Conservation (phyloP, 2,797 vertebrate genomes). For the Basileuterus tristriatus region DNA sequence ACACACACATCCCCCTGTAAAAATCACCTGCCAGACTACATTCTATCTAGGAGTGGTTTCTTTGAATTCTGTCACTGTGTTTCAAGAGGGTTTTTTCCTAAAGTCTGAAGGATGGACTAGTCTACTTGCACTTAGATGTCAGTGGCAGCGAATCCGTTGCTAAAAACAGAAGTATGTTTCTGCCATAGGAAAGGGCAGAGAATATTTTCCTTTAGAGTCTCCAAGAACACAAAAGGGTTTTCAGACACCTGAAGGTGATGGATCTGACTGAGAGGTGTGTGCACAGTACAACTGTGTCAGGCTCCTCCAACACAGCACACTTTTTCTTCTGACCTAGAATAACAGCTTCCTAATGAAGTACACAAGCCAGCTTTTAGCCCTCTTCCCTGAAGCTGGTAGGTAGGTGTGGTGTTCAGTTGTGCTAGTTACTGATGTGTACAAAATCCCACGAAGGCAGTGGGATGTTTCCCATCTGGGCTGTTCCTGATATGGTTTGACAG, state of each 20-base stretch:
- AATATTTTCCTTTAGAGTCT: neutral
- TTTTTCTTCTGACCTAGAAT: slow-evolving; percentile 28
- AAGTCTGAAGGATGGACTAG: neutral
- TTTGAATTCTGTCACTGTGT: neutral
- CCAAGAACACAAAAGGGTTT: neutral
- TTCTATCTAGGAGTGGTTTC: neutral
- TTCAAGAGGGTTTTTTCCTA: neutral
- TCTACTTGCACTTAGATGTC: neutral
- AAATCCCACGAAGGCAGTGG: neutral
- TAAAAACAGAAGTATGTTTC: neutral
- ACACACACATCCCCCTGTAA: neutral
- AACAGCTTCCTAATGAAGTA: neutral
- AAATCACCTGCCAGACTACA: neutral
- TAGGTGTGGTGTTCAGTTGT: neutral
- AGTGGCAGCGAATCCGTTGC: neutral
- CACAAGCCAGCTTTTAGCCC: neutral
- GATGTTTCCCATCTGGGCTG: neutral
- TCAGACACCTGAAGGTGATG: slow-evolving; percentile 23
- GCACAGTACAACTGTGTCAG: neutral
- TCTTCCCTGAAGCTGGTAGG: neutral
- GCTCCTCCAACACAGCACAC: neutral
- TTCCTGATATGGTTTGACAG: neutral
- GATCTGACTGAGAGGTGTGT: slow-evolving; percentile 7
- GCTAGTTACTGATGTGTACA: neutral
- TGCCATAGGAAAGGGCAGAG: neutral